These are phyloP conservation scores for Rafetus swinhoei DNA, from an alignment of 2,113 vertebrate species.

Conservation along the genomic window DNA sequence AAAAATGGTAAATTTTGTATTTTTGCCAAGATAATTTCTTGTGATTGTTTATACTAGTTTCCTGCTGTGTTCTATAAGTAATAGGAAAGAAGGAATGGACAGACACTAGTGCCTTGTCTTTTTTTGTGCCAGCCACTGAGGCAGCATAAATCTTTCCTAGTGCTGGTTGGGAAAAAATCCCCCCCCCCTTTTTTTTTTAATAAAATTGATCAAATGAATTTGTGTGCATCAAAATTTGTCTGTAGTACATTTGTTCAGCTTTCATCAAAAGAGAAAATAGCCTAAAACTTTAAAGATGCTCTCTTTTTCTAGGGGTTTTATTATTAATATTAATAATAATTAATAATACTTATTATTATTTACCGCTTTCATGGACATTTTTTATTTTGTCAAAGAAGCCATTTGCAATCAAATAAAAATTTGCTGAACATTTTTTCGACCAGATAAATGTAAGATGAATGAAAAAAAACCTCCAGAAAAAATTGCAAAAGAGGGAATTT, in stretches of 20 bases:
- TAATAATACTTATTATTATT: too few species aligned
- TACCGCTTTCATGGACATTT: neutral
- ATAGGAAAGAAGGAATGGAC: neutral
- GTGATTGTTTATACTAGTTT: neutral
- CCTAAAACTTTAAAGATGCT: neutral
- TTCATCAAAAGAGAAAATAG: neutral
- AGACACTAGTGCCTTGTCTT: neutral
- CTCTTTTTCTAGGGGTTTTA: neutral
- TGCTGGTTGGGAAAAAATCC: neutral
- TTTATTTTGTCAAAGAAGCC: neutral
- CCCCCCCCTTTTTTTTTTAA: neutral
- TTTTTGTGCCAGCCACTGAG: neutral
- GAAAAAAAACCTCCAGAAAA: neutral
- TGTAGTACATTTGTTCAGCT: neutral
- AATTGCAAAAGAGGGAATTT: neutral
- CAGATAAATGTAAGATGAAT: neutral
- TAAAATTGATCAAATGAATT: neutral
- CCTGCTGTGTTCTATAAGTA: neutral
- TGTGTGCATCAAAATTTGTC: neutral
- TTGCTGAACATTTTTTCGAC: neutral
- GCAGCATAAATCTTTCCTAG: fast-evolving
- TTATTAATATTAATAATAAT: too few species aligned
- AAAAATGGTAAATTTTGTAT: neutral
- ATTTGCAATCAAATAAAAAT: neutral
- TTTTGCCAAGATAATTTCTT: neutral